Percentiles rank a stretch among this genome's conserved stretches.
These are phyloP conservation scores for Dioctria rufipes DNA, from an alignment of 2,888 invertebrate genomes.

Conservation along the genomic window DNA sequence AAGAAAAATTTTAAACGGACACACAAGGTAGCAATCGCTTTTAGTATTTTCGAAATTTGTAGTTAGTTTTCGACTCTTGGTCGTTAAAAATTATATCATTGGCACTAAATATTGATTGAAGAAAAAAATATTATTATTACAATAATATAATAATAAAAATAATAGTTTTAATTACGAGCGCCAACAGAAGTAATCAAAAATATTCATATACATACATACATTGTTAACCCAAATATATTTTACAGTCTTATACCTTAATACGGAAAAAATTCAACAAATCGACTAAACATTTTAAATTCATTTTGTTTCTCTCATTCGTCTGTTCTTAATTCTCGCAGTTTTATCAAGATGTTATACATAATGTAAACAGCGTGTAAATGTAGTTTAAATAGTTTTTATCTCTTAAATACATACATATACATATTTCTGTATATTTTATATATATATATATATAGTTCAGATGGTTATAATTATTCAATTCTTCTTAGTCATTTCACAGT, in stretches of 20 bases:
- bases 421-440: conserved; percentile 9
- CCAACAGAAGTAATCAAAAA: conserved; percentile 17
- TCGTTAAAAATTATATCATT: neutral
- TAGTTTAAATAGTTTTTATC: conserved; percentile 39
- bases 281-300: conserved; percentile 47
- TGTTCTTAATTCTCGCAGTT: conserved; percentile 24
- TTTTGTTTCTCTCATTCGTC: conserved; percentile 22
- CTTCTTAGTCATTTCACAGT: conserved; percentile 35
- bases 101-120: conserved; percentile 32
- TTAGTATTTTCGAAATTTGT: neutral
- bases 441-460: conserved; percentile 23
- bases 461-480: conserved; percentile 28
- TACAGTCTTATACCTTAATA: conserved; percentile 54
- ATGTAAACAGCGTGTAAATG: conserved; percentile 34
- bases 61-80: neutral
- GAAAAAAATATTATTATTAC: too few species aligned
- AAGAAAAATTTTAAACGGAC: too few species aligned
- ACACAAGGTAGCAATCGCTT: too few species aligned
- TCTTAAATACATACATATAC: conserved; percentile 42
- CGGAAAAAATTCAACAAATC: conserved; percentile 51
- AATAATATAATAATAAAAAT: neutral
- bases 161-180: conserved; percentile 1
- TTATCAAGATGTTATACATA: neutral
- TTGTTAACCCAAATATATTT: conserved; percentile 43
- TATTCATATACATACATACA: conserved; percentile 12